phyloP scores from a whole-genome alignment of 2,797 vertebrate genomes.

The Ciconia nigra region DNA sequence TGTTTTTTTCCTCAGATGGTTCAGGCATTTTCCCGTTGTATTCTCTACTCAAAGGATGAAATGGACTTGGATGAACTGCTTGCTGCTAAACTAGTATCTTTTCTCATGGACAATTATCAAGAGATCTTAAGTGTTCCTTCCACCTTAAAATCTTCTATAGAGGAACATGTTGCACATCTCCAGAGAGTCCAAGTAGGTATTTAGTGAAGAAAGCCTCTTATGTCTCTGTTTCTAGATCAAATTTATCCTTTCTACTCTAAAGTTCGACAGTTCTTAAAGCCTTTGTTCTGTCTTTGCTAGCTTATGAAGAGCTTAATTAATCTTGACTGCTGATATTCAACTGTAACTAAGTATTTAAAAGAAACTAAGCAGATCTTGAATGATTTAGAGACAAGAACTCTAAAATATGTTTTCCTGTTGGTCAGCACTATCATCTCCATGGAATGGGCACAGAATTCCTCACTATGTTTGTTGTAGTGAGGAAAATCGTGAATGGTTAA shows the following conservation, averaged over 20 bases:
- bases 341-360: not conserved
- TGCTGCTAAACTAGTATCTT: slow-evolving; percentile 89
- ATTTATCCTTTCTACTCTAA: not conserved
- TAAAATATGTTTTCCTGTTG: not conserved
- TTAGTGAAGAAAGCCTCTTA: not conserved
- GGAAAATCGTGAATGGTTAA: not conserved
- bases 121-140: slow-evolving; percentile 84
- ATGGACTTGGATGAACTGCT: slow-evolving; percentile 93
- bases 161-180: slow-evolving; percentile 87
- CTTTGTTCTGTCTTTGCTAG: not conserved
- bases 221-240: not conserved
- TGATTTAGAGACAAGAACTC: not conserved
- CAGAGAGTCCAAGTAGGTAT: slow-evolving; percentile 85
- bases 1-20: slow-evolving; percentile 77
- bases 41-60: slow-evolving; percentile 91
- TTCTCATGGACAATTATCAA: slow-evolving; percentile 90
- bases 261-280: not conserved
- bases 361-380: not conserved
- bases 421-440: not conserved
- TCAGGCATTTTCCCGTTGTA: slow-evolving; percentile 89
- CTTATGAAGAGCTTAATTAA: not conserved
- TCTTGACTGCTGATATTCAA: not conserved
- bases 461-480: not conserved
- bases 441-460: not conserved
- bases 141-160: slow-evolving; percentile 81